These are phyloP conservation scores for Caerostris darwini DNA, from an alignment of 1,140 invertebrate genomes.

Conservation along the genomic window DNA sequence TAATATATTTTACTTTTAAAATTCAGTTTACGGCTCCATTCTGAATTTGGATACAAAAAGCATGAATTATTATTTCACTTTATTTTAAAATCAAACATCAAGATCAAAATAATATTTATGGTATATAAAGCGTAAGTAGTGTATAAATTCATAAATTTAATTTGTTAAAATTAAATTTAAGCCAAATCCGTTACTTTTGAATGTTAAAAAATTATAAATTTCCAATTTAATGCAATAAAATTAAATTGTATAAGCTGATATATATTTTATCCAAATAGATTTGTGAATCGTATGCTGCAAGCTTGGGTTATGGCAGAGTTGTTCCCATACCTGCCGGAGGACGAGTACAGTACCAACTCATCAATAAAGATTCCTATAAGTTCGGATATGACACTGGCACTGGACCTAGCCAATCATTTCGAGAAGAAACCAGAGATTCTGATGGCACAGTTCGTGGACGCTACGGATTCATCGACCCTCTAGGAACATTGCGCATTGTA, in stretches of 20 bases:
- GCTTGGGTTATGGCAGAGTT: slow-evolving; percentile 56
- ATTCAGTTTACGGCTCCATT: too few species aligned
- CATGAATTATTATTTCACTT: too few species aligned
- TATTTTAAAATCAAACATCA: too few species aligned
- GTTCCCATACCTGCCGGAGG: slow-evolving; percentile 77
- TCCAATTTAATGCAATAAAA: too few species aligned
- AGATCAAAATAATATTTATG: too few species aligned
- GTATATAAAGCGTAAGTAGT: too few species aligned
- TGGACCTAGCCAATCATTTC: slow-evolving; percentile 76
- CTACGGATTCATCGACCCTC: slow-evolving; percentile 90
- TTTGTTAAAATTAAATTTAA: too few species aligned
- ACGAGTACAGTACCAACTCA: slow-evolving; percentile 63
- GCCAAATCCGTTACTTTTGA: too few species aligned
- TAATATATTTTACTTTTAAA: too few species aligned
- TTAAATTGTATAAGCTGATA: neutral
- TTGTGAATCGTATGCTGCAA: neutral
- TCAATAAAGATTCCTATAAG: slow-evolving; percentile 59
- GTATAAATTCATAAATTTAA: too few species aligned
- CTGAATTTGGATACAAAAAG: too few species aligned
- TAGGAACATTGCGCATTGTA: slow-evolving; percentile 91
- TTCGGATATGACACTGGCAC: slow-evolving; percentile 77
- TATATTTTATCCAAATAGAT: neutral
- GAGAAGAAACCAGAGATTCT: slow-evolving; percentile 88
- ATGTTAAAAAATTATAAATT: too few species aligned
- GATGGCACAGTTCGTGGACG: slow-evolving; percentile 91